Conservation (phyloP, 2,113 vertebrate species). For the Gopherus flavomarginatus region DNA sequence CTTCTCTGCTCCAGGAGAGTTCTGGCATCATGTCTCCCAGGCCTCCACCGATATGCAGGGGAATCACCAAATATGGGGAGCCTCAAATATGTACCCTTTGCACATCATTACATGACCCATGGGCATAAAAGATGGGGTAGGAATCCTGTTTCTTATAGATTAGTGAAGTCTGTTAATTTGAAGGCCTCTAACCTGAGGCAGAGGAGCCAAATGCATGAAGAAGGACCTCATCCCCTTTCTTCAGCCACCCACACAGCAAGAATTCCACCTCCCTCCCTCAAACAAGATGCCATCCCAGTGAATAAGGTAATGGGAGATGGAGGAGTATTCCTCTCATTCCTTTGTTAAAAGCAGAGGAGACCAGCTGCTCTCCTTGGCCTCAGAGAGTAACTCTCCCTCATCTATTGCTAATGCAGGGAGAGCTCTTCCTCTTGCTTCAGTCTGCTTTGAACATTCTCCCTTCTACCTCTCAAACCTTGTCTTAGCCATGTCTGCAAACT, state of each 20-base stretch:
- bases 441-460: not conserved
- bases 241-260: not conserved
- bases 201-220: not conserved
- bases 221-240: not conserved
- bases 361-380: not conserved
- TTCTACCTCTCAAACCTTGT: too few species aligned
- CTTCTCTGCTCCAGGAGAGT: not conserved
- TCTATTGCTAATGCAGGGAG: not conserved
- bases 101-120: not conserved
- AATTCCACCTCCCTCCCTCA: not conserved
- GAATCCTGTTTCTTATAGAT: not conserved
- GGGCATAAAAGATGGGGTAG: too few species aligned
- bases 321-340: not conserved
- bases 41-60: not conserved
- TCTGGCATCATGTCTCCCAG: not conserved
- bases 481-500: not conserved
- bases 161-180: not conserved
- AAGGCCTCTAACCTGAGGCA: not conserved
- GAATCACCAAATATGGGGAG: not conserved
- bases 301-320: too few species aligned
- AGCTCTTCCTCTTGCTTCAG: not conserved
- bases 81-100: not conserved
- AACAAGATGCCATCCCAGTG: too few species aligned
- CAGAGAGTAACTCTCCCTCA: not conserved
- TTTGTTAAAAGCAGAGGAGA: not conserved